A percentile compares a stretch with the other conserved stretches of the same genome.
phyloP scores from a whole-genome alignment of 2,797 vertebrate genomes.

The Pagetopsis macropterus region DNA sequence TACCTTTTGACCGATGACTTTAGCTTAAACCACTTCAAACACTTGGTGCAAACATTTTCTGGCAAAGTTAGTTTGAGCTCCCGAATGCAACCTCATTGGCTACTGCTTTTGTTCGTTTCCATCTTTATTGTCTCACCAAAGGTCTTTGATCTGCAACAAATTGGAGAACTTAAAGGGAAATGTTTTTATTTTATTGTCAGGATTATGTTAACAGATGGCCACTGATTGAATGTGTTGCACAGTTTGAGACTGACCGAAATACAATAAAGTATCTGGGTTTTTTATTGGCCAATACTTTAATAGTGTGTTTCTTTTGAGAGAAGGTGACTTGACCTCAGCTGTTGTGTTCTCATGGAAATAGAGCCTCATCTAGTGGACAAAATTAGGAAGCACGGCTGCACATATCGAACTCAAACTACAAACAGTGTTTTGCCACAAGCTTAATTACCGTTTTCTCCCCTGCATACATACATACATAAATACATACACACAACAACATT shows the following conservation, averaged over 20 bases:
- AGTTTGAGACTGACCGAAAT: not conserved
- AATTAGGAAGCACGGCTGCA: not conserved
- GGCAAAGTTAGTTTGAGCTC: not conserved
- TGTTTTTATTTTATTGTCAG: not conserved
- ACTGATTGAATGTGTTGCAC: not conserved
- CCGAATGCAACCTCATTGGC: not conserved
- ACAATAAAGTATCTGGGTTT: not conserved
- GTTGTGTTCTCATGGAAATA: constrained; percentile 12
- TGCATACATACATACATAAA: too few species aligned
- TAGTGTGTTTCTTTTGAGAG: not conserved
- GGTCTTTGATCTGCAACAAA: constrained; percentile 15
- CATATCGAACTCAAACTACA: not conserved
- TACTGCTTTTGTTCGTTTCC: not conserved
- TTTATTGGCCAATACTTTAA: constrained; percentile 8
- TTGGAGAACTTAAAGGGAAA: not conserved
- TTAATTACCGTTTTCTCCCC: too few species aligned
- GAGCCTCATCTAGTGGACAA: constrained; percentile 58
- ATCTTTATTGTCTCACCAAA: constrained; percentile 1
- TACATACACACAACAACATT: not conserved
- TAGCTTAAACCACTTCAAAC: not conserved
- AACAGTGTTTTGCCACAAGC: not conserved
- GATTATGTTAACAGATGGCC: constrained; percentile 2
- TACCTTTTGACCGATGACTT: too few species aligned
- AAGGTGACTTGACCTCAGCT: not conserved
- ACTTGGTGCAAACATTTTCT: not conserved